Evolutionary conservation across 2,113 vertebrate genomes (phyloP).

Genomic region (Baryphthengus martii): DNA sequence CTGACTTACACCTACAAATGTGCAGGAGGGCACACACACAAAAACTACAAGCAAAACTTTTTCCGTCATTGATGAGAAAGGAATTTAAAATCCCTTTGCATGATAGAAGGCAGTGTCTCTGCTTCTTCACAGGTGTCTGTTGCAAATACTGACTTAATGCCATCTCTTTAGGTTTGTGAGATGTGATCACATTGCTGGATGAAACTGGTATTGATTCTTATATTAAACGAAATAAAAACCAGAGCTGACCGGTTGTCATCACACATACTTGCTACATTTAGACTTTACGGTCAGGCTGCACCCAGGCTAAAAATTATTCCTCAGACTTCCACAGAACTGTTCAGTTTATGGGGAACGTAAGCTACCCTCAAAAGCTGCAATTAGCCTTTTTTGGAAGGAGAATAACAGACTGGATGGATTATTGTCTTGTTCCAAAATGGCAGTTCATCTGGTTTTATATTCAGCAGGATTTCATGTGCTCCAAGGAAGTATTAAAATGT

Average conservation of each 20-base stretch:
- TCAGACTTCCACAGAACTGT: not conserved
- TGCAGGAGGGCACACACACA: not conserved
- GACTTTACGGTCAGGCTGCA: not conserved
- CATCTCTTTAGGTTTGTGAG: not conserved
- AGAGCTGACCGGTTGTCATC: not conserved
- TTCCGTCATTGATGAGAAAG: not conserved
- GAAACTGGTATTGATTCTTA: not conserved
- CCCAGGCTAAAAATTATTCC: not conserved
- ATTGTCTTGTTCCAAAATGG: not conserved
- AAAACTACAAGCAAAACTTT: not conserved
- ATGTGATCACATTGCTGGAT: not conserved
- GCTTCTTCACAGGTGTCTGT: not conserved
- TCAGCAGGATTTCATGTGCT: not conserved
- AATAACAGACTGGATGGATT: not conserved
- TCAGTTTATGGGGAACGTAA: not conserved
- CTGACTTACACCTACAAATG: not conserved
- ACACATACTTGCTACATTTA: not conserved
- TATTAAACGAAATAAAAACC: not conserved
- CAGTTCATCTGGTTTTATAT: conserved; percentile 3
- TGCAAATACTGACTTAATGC: not conserved
- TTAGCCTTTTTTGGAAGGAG: conserved; percentile 44
- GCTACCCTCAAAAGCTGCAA: not conserved
- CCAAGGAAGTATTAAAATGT: conserved; percentile 2
- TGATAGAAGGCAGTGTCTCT: not conserved
- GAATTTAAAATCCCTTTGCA: not conserved